These are phyloP conservation scores for Lasioglossum baleicum DNA, from an alignment of 1,140 invertebrate species.

Conservation along the genomic window DNA sequence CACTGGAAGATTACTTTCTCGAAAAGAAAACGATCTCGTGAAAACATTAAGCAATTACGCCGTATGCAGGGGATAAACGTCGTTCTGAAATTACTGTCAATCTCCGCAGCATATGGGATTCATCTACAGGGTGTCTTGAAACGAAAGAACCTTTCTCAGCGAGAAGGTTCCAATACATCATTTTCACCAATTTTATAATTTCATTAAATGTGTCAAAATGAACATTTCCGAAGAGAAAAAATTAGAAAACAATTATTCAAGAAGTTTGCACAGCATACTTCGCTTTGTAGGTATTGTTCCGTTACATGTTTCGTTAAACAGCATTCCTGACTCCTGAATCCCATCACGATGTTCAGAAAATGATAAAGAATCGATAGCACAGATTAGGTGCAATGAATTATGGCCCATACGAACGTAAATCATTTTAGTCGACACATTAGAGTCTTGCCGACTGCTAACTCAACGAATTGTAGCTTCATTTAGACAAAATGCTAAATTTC, in stretches of 20 bases:
- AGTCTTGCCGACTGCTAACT: constrained; percentile 11
- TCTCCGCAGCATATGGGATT: not conserved
- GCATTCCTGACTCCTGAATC: not conserved
- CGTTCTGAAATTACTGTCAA: not conserved
- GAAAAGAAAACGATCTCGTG: not conserved
- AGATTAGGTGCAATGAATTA: constrained; percentile 44
- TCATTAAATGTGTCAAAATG: too few species aligned
- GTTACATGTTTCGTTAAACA: not conserved
- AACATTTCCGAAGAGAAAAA: not conserved
- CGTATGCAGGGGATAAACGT: not conserved
- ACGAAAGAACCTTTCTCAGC: not conserved
- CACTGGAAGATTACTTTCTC: not conserved
- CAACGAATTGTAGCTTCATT: not conserved
- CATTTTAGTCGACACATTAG: not conserved
- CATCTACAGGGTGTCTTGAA: not conserved
- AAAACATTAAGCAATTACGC: not conserved
- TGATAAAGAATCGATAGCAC: constrained; percentile 65
- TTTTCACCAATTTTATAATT: too few species aligned
- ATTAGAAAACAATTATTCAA: not conserved
- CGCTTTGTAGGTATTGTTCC: not conserved
- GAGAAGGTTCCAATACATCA: too few species aligned
- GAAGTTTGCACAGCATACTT: not conserved
- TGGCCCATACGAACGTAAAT: not conserved
- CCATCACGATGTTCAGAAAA: constrained; percentile 1
- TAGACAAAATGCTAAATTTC: constrained; percentile 1